These are phyloP conservation scores for Tipula confusa DNA, from an alignment of 2,888 invertebrate genomes.

Conservation along the genomic window DNA sequence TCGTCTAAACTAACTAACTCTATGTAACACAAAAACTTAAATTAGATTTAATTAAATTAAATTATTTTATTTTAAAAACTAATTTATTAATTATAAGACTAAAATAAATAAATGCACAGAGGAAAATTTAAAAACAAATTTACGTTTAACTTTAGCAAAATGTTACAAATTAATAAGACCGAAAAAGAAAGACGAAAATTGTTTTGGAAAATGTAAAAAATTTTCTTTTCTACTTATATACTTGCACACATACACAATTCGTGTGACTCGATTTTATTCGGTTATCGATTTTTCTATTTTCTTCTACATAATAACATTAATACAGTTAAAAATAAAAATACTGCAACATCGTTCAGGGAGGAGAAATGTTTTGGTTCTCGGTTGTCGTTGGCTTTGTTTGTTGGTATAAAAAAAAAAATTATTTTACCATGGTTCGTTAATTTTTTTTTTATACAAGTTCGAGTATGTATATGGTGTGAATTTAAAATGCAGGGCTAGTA, in stretches of 20 bases:
- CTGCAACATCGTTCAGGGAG: neutral
- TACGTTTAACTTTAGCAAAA: conserved; percentile 6
- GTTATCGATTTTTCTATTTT: conserved; percentile 15
- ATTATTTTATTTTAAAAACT: neutral
- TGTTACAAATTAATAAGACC: neutral
- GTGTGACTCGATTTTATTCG: conserved; percentile 16
- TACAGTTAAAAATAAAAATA: neutral
- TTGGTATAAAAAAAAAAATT: neutral
- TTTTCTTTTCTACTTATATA: neutral
- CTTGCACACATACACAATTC: too few relatives aligned
- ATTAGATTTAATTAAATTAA: neutral
- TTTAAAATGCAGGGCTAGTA: neutral
- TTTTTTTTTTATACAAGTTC: neutral
- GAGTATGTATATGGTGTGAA: neutral
- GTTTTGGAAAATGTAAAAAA: neutral
- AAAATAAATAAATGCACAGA: neutral
- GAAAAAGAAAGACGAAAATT: neutral
- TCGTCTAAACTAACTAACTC: neutral
- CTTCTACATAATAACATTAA: neutral
- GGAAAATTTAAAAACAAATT: neutral
- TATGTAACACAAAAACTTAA: conserved; percentile 8
- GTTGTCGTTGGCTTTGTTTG: neutral
- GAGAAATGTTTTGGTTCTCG: neutral
- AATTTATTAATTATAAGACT: neutral
- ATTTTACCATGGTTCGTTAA: neutral